A percentile compares a stretch with the other conserved stretches of the same genome.
These are phyloP conservation scores for Chrosomus eos DNA, from an alignment of 2,797 vertebrate genomes.

Conservation along the genomic window DNA sequence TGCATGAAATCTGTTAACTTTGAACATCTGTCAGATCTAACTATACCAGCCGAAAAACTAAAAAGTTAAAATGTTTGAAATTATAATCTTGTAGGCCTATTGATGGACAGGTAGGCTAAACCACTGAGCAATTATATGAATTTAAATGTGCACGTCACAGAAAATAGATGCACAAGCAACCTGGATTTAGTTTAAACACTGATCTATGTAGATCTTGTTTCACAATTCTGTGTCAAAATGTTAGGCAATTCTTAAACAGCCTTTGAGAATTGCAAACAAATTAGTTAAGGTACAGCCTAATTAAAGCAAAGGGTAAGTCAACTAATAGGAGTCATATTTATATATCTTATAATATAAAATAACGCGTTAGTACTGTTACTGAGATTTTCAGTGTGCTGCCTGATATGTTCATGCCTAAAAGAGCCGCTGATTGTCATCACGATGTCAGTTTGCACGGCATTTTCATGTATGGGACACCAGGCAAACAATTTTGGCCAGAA, in stretches of 20 bases:
- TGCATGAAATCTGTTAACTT: neutral
- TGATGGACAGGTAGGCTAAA: neutral
- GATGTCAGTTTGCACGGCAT: neutral
- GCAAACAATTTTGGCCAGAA: neutral
- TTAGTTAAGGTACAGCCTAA: neutral
- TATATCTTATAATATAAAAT: neutral
- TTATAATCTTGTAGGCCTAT: too few relatives aligned
- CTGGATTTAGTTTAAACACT: too few relatives aligned
- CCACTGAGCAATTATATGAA: neutral
- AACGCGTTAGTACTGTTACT: neutral
- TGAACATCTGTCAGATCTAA: neutral
- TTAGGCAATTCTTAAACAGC: too few relatives aligned
- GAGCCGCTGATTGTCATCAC: neutral
- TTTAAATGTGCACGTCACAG: neutral
- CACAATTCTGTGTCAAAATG: neutral
- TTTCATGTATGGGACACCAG: neutral
- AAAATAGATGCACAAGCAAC: neutral
- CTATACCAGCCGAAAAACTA: too few relatives aligned
- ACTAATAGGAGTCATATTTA: neutral
- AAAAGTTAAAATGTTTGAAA: neutral
- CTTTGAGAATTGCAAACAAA: neutral
- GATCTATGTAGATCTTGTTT: neutral
- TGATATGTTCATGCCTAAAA: neutral
- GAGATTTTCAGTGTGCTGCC: neutral
- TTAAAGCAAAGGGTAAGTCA: neutral